Base-by-base conservation (phyloP, 2,888 invertebrate genomes). In the Cyrtodaria siliqua region DNA sequence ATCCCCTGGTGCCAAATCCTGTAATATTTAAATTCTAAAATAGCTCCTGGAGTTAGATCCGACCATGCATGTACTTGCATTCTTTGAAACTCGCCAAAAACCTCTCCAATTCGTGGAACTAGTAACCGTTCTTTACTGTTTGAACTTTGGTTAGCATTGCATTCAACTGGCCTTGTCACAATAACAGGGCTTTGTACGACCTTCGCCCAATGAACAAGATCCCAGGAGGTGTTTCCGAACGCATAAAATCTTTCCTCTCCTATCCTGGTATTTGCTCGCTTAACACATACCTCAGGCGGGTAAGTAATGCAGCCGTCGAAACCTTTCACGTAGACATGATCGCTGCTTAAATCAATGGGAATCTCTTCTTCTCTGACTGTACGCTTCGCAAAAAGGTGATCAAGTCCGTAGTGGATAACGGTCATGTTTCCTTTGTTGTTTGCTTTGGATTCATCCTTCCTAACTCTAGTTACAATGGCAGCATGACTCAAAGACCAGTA, bases 1-100 rank as follows among this genome's bases (percentile, higher is more conserved):
- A 79, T 70, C 9, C 73, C 78, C 50, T 69, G 69, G 24, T 70
- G 70, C 38, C 20, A 33, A 16, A 69, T 60, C 44, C 47, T 53
- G 53, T 69, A 74, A 38, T 70, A 70, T 12, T 4, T 24, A 44
- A 53, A 79, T 40, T 66, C 66, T 2, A 79, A 57, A 18, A 79
- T 74, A 6, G 27, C 29, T 38, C 78, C 78, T 16, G 42, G 33
- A 9, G 29, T 29, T n/a, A n/a, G n/a, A n/a, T n/a, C n/a, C n/a
- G n/a, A n/a, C n/a, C n/a, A n/a, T n/a, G n/a, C n/a, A n/a, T 55
- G 38, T 14, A 67, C 29, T 14, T n/a, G 29, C 4, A 57, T 55
- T 26, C 18, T 38, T 26, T 73, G 71, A 40, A 71, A 71, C 26
- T 56, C 42, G 9, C 53, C 52, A 16, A 20, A 59, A 9, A 27